Percentiles rank a stretch among this genome's conserved stretches.
Conservation (phyloP, 2,113 vertebrate species). For the Lampris megalopsis region DNA sequence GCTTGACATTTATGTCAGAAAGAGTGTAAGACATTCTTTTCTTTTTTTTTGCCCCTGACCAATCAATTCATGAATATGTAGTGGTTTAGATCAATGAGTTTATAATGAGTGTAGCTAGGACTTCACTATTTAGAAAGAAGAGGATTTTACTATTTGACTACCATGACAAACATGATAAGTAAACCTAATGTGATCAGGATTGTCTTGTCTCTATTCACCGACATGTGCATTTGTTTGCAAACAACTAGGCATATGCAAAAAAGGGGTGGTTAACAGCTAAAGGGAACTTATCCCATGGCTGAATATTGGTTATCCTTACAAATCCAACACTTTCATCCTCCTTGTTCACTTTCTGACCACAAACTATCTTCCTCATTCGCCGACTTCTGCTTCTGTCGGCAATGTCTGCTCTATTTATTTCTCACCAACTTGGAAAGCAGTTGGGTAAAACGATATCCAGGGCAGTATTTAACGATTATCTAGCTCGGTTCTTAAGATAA, state of each 20-base stretch:
- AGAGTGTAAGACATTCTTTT: no score
- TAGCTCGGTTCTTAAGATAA: not conserved
- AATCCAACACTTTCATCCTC: slow-evolving; percentile 29
- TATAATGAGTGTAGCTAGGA: no score
- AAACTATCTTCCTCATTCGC: slow-evolving; percentile 65
- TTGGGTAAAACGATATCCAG: no score
- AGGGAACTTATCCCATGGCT: not conserved
- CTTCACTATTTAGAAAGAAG: not conserved
- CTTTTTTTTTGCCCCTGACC: no score
- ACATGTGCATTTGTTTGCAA: slow-evolving; percentile 72
- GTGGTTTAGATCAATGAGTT: no score
- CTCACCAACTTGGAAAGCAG: not conserved
- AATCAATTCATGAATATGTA: no score
- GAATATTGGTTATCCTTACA: not conserved
- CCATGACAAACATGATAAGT: not conserved
- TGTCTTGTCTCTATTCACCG: not conserved
- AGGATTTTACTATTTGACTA: not conserved
- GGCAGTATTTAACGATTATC: not conserved
- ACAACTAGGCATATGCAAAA: not conserved
- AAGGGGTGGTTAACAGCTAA: slow-evolving; percentile 24
- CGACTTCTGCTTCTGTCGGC: slow-evolving; percentile 63
- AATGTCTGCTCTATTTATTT: not conserved
- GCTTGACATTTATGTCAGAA: no score
- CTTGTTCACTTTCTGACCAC: slow-evolving; percentile 59
- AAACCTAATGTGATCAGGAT: slow-evolving; percentile 21